Base-by-base conservation (phyloP, 2,888 invertebrate species). In the Diaphora mendica region DNA sequence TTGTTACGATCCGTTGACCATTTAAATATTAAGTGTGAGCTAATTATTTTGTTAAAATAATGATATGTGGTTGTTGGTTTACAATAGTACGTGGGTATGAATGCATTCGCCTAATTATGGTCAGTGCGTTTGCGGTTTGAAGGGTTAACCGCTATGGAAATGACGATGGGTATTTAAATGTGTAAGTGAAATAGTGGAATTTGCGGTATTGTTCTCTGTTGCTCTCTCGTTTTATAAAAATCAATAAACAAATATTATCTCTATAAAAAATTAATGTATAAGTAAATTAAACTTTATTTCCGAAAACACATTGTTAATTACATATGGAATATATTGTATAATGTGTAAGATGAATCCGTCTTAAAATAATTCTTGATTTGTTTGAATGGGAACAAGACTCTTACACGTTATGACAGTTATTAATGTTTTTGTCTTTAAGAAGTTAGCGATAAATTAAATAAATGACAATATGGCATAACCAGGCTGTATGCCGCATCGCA, bases 11-110 rank as follows among this genome's bases (percentile, higher is more conserved):
- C 76, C 83, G 80, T 87, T 92, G 92, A 90, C 92, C 91, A 90
- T 90, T 90, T 91, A 88, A 88, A 88, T 88, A 89, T 89, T 89
- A 88, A 87, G 82, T 87, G 81, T 83, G 85, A 86, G 78, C 90
- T 92, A 93, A 94, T 94, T 94, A 94, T 93, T 92, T 90, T 83
- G 91, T 93, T 94, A 93, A 91, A 90, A 91, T 93, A 93, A 93
- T 93, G 90, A 91, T 88, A 90, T 87, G 86, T 83, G 79, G 82
- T 76, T 69, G 80, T 76, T 76, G 74, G 76, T 72, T 76, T 77
- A 91, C 87, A 91, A 91, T 86, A 76, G 83, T 39, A 70, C 87
- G 87, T 89, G 90, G 78, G 73, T 75, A 74, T 65, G 86, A 88
- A 89, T 88, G 82, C 86, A 80, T 86, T 80, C 82, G 82, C 73